Base-by-base conservation (phyloP, 2,113 vertebrate genomes). In the Psittacula cyanocephala region DNA sequence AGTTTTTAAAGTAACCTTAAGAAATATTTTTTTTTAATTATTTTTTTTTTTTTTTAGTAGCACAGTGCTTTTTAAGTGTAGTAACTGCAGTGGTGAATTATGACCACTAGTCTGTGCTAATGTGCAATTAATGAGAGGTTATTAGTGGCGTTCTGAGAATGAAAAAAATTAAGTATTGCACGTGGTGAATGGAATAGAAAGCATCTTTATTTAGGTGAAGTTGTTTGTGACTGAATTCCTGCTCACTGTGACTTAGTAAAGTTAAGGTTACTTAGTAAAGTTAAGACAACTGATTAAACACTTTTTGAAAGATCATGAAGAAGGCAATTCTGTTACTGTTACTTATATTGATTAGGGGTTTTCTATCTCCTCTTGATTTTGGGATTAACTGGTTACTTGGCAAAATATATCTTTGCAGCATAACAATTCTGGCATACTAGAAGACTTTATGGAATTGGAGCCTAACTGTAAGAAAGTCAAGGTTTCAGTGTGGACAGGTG, bases 101-200 rank as follows among this genome's bases (percentile, higher is more conserved):
- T 76, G 47, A 63, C 95, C 97, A 81, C 96, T 97, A 97, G 96
- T 95, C 94, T 96, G 97, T 96, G 96, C 96, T 94, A 57, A 65
- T 63, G 85, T 83, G 76, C 80, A 91, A 4, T 77, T 93, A 74
- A 96, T 93, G 47, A 53, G 65, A 43, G 7, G 13, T 68, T 79
- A 31, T 63, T 81, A 39, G 43, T 75, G 29, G n/a, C 9, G 14
- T 81, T 76, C 39, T 81, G 50, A 83, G 33, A 55, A 43, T 16
- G 27, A 67, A 72, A 87, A 87, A 93, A 59, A 55, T 4, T 4
- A 35, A 44, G 9, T 20, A 31, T 28, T 81, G 31, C n/a, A 52
- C 23, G 15, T 49, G 29, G 41, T 49, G 31, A 88, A 17, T 16
- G 10, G 29, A 65, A 17, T 13, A 84, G 43, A 53, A 74, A 74